These are phyloP conservation scores for Drosophila miranda DNA, from an alignment of 1,140 invertebrate genomes.

Conservation along the genomic window DNA sequence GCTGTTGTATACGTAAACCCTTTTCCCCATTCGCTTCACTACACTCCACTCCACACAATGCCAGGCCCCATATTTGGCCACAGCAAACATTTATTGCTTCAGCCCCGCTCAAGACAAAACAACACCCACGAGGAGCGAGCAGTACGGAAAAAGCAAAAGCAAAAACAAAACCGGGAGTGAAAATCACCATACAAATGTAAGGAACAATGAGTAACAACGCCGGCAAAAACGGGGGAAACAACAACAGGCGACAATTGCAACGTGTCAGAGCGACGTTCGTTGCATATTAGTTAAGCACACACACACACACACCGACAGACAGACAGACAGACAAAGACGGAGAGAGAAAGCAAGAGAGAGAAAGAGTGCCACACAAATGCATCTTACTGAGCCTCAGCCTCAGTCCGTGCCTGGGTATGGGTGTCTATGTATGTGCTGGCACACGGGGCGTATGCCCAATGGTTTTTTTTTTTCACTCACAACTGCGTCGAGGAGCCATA, in stretches of 20 bases:
- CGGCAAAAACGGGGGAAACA: slow-evolving; percentile 6
- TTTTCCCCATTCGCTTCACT: slow-evolving; percentile 10
- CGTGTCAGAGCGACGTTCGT: slow-evolving; percentile 57
- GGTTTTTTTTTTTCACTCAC: slow-evolving; percentile 21
- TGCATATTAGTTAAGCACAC: slow-evolving; percentile 66
- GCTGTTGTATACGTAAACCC: slow-evolving; percentile 9
- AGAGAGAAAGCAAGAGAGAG: no score
- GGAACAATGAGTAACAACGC: slow-evolving; percentile 27
- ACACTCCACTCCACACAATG: slow-evolving; percentile 11
- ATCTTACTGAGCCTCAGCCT: no score
- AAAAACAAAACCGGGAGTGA: background rate
- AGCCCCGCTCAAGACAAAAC: background rate
- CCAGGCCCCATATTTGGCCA: slow-evolving; percentile 41
- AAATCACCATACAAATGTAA: slow-evolving; percentile 52
- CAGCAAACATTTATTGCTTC: slow-evolving; percentile 51
- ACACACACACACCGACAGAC: slow-evolving; percentile 23
- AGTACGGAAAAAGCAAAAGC: background rate
- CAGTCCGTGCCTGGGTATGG: no score
- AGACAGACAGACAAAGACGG: background rate
- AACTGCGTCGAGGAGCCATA: slow-evolving; percentile 45
- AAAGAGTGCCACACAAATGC: no score
- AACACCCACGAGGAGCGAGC: no score
- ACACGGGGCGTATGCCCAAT: slow-evolving; percentile 58
- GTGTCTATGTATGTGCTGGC: slow-evolving; percentile 6
- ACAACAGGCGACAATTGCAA: slow-evolving; percentile 61